phyloP scores from a whole-genome alignment of 2,113 vertebrate species.

The Scartelaos histophorus region DNA sequence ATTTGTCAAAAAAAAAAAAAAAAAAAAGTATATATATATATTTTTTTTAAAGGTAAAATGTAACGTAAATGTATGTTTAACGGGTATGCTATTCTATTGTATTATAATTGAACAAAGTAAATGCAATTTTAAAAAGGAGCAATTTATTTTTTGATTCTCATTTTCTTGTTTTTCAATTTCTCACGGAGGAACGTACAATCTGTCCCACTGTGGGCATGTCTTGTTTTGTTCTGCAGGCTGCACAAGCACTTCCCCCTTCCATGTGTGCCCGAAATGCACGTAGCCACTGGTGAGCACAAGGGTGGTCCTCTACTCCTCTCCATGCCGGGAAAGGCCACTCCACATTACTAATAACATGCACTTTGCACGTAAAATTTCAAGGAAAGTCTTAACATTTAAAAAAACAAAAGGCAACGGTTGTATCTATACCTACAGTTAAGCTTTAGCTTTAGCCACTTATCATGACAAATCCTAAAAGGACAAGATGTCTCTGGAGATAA shows the following conservation, averaged over 20 bases:
- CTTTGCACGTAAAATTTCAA: too few relatives aligned
- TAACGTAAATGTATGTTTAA: too few relatives aligned
- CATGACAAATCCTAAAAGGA: background rate
- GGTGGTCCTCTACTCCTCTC: too few relatives aligned
- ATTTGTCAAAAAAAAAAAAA: background rate
- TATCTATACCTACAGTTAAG: too few relatives aligned
- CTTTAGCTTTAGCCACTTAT: too few relatives aligned
- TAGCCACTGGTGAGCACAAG: background rate
- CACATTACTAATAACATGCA: too few relatives aligned
- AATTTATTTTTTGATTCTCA: background rate
- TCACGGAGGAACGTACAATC: background rate
- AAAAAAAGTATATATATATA: too few relatives aligned
- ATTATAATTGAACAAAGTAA: background rate
- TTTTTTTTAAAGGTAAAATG: too few relatives aligned
- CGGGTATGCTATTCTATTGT: too few relatives aligned
- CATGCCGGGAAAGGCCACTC: too few relatives aligned
- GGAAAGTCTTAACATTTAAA: too few relatives aligned
- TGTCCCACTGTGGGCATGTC: background rate
- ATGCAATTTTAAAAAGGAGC: background rate
- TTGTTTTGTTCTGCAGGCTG: background rate
- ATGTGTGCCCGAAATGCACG: background rate
- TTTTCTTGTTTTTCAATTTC: background rate
- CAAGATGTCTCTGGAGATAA: constrained; percentile 17
- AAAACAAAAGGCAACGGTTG: too few relatives aligned
- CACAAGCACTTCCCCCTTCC: background rate